Evolutionary conservation across 2,888 invertebrate species (phyloP), one percentile per base, ranked within the genome.

Genomic region (Trisateles emortualis): DNA sequence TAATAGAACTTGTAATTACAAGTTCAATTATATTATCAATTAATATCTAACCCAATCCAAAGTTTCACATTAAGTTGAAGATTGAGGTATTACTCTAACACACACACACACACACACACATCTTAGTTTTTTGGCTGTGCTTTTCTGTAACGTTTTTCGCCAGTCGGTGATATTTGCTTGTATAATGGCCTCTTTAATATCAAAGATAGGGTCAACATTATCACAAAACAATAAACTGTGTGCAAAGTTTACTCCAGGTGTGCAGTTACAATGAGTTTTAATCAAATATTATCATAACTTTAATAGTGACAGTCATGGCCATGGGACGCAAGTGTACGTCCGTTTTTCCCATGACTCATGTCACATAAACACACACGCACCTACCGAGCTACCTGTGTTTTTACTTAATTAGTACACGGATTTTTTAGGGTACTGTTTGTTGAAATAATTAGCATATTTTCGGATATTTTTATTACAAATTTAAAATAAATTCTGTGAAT

Each of bases 211-310:
- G 26, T 26, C 8, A 26, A 8, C 26, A 26, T 1, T 17, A 36
- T 38, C 14, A 32, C 11, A 50, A 35, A 24, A 19, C 14, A 19
- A 35, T 29, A 26, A 6, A n/a, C n/a, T 26, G 8, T 8, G 26
- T 13, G 14, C 17, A 35, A 6, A 30, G 46, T 59, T 53, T 17
- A 40, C 47, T 36, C 39, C 64, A 71, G 71, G 71, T 71, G 69
- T 24, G 42, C 41, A 36, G 22, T 19, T 39, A 62, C 59, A 69
- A 69, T 67, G 45, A 48, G 49, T n/a, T 55, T 51, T 33, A 17
- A 40, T 51, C 46, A 59, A 70, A 68, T 71, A 59, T 71, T 69
- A 71, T 69, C 55, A 71, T 64, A 48, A 52, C 26, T 19, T 40
- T 9, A 30, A 33, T 16, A 41, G 14, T 30, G 16, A 35, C 32